phyloP scores from a whole-genome alignment of 2,113 vertebrate genomes.

The Pogona vitticeps region DNA sequence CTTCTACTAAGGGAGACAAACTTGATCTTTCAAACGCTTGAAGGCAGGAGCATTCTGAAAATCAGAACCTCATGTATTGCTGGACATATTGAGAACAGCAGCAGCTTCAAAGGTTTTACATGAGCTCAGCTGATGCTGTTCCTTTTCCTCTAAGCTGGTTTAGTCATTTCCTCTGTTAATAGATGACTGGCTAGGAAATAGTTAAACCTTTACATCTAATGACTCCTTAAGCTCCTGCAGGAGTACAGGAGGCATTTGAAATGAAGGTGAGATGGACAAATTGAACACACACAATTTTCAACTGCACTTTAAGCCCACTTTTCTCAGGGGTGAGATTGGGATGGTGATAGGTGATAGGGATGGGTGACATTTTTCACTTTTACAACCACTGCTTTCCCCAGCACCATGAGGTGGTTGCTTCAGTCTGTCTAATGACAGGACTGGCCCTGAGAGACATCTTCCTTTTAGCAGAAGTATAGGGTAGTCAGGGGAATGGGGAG shows the following conservation, averaged over 20 bases:
- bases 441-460: neutral
- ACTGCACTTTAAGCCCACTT: neutral
- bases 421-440: neutral
- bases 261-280: neutral
- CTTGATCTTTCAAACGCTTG: slow-evolving; percentile 20
- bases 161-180: slow-evolving; percentile 44
- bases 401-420: neutral
- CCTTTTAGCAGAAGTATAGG: neutral
- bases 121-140: slow-evolving; percentile 33
- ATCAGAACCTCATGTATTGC: neutral
- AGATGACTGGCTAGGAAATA: slow-evolving; percentile 24
- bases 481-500: neutral
- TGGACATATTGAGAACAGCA: slow-evolving; percentile 9
- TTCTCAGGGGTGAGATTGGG: too few relatives aligned
- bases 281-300: neutral
- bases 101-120: neutral
- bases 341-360: neutral
- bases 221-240: neutral
- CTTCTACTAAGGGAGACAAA: slow-evolving; percentile 15
- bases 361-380: neutral
- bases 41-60: slow-evolving; percentile 26
- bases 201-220: neutral
- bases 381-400: neutral
- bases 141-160: slow-evolving; percentile 30
- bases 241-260: neutral